phyloP scores from a whole-genome alignment of 2,113 vertebrate genomes.

The Anseranas semipalmata region DNA sequence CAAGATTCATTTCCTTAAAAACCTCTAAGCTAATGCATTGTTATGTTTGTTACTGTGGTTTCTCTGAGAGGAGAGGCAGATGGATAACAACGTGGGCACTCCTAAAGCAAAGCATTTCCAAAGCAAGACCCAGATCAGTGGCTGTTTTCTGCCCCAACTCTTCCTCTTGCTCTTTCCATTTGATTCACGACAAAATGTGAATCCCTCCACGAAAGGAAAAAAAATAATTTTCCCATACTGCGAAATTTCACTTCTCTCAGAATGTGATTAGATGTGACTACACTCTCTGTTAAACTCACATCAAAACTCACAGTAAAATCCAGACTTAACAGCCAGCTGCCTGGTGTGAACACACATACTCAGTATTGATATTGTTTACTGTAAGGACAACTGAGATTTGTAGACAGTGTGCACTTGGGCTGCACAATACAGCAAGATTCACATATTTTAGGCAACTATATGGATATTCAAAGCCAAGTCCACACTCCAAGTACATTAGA shows the following conservation, averaged over 20 bases:
- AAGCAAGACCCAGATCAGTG: not conserved
- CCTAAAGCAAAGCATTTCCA: conserved; percentile 4
- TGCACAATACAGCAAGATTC: not conserved
- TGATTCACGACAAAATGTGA: not conserved
- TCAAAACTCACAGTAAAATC: not conserved
- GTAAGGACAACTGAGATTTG: fast-evolving
- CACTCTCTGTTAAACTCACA: not conserved
- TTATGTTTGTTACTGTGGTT: conserved; percentile 18
- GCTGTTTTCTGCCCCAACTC: not conserved
- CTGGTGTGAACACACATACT: fast-evolving
- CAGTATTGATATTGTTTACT: fast-evolving
- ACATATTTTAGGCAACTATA: not conserved
- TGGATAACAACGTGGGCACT: not conserved
- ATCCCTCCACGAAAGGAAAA: not conserved
- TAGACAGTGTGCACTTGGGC: not conserved
- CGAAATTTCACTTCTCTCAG: not conserved
- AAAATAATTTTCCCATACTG: not conserved
- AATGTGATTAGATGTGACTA: not conserved
- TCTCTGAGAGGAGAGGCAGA: not conserved
- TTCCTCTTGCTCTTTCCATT: not conserved
- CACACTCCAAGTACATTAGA: fast-evolving
- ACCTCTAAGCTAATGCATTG: conserved; percentile 6
- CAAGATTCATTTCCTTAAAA: conserved; percentile 38
- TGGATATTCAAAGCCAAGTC: not conserved
- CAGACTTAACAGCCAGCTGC: not conserved